phyloP scores from a whole-genome alignment of 2,888 invertebrate genomes.

The Diarsia brunnea region DNA sequence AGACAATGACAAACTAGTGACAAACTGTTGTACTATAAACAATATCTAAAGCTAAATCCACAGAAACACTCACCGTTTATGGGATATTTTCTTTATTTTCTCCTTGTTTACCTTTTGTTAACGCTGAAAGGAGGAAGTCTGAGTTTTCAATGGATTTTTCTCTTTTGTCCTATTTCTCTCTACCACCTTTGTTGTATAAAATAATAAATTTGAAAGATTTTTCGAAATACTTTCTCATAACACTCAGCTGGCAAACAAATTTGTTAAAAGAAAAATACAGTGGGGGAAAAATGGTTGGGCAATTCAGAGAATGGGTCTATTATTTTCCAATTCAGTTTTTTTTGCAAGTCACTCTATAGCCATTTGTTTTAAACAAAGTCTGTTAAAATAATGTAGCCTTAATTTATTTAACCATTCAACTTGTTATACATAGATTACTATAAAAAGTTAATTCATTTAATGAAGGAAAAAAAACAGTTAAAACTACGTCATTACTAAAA shows the following conservation, averaged over 20 bases:
- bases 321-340: constrained; percentile 44
- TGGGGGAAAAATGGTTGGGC: constrained; percentile 8
- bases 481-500: neutral
- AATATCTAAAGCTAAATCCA: neutral
- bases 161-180: constrained; percentile 52
- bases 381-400: constrained; percentile 1
- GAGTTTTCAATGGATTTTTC: constrained; percentile 56
- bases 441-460: neutral
- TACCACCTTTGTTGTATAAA: constrained; percentile 57
- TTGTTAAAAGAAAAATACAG: constrained; percentile 50
- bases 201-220: constrained; percentile 56
- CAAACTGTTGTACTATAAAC: constrained; percentile 1
- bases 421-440: neutral
- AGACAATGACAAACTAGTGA: neutral
- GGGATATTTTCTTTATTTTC: constrained; percentile 51
- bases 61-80: constrained; percentile 46
- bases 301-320: constrained; percentile 39
- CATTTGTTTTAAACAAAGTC: constrained; percentile 28
- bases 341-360: constrained; percentile 23
- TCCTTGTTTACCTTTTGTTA: constrained; percentile 63
- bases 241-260: constrained; percentile 54
- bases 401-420: constrained; percentile 13
- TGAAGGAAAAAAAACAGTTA: neutral
- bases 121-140: constrained; percentile 50
- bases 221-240: constrained; percentile 59